phyloP scores from a whole-genome alignment of 2,888 invertebrate species.

The Lasiommata megera region DNA sequence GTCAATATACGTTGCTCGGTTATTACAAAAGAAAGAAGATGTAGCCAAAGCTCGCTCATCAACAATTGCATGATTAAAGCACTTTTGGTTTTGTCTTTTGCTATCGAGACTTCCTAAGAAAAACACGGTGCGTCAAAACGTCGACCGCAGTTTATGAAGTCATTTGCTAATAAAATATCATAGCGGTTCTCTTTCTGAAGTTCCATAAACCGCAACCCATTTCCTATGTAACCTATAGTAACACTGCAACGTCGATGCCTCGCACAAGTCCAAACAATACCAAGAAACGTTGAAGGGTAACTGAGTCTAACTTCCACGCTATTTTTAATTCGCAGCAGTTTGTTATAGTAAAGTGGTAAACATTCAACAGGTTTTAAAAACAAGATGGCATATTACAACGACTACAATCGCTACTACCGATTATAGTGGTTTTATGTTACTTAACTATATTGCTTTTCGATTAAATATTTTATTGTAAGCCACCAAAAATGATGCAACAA shows the following conservation, averaged over 20 bases:
- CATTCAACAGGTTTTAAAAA: background rate
- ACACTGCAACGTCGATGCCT: background rate
- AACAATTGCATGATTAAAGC: no score
- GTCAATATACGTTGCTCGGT: no score
- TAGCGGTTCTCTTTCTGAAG: slow-evolving; percentile 15
- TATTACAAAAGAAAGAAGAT: no score
- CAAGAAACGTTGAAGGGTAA: slow-evolving; percentile 1
- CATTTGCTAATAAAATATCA: slow-evolving; percentile 12
- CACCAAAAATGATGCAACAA: no score
- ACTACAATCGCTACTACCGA: background rate
- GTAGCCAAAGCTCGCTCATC: no score
- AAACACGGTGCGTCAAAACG: slow-evolving; percentile 21
- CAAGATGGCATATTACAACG: background rate
- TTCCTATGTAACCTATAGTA: slow-evolving; percentile 16
- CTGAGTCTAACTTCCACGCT: background rate
- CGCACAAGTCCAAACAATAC: slow-evolving; percentile 6
- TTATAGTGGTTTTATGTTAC: background rate
- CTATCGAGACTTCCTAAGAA: slow-evolving; percentile 13
- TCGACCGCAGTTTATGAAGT: slow-evolving; percentile 25
- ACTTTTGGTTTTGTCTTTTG: background rate
- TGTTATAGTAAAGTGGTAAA: background rate
- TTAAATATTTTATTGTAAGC: background rate
- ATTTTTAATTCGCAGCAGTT: background rate
- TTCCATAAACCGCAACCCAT: slow-evolving; percentile 25
- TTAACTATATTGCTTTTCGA: background rate